Evolutionary conservation across 2,113 vertebrate species (phyloP).

Genomic region (Cyanocitta stelleri): DNA sequence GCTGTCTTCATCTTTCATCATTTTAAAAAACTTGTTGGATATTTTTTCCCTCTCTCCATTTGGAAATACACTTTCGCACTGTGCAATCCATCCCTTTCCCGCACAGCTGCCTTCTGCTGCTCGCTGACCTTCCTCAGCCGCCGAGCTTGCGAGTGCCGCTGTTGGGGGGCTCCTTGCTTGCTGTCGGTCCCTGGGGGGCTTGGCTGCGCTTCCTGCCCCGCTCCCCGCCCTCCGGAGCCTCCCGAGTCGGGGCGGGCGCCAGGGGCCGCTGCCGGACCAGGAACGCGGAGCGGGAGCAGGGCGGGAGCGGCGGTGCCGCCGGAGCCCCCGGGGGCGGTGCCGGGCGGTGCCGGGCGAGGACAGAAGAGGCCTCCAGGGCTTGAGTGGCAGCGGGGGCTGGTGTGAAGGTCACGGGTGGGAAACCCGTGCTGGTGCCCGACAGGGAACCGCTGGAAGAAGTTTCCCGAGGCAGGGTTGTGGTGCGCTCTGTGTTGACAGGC

Average conservation of each 20-base stretch:
- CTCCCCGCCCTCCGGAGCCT: rapidly evolving
- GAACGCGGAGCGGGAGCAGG: background rate
- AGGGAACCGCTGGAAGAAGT: background rate
- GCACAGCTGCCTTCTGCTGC: rapidly evolving
- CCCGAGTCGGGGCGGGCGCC: background rate
- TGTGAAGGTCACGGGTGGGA: rapidly evolving
- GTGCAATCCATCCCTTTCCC: background rate
- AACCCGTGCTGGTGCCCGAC: rapidly evolving
- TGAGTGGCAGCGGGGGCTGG: background rate
- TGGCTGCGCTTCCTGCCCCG: rapidly evolving
- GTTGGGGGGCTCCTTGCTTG: rapidly evolving
- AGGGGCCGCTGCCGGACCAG: background rate
- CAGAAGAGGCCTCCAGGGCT: too few relatives aligned
- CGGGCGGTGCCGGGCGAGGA: rapidly evolving
- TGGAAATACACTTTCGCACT: background rate
- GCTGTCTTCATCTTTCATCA: background rate
- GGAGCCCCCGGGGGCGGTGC: rapidly evolving
- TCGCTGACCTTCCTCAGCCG: background rate
- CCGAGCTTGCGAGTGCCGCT: rapidly evolving
- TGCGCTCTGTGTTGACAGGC: rapidly evolving
- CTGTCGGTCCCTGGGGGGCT: rapidly evolving
- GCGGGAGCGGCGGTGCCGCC: background rate
- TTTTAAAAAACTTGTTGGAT: background rate
- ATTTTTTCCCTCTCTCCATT: rapidly evolving
- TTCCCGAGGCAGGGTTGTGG: background rate